phyloP scores from a whole-genome alignment of 2,113 vertebrate genomes.

The Lepidothrix coronata region DNA sequence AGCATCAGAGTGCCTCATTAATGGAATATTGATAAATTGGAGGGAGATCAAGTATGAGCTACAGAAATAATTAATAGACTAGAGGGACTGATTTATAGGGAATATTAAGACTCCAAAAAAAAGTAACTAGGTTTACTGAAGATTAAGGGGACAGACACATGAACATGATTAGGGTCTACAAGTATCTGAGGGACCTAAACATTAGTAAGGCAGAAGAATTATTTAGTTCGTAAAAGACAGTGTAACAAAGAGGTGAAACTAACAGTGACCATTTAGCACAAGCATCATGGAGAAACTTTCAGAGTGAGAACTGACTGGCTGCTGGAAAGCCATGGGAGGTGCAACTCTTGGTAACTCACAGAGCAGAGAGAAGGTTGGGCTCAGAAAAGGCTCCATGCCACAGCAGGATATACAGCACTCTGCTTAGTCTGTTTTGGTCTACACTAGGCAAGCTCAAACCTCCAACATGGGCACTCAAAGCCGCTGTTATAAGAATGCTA shows the following conservation, averaged over 20 bases:
- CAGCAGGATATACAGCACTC: background rate
- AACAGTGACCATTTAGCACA: background rate
- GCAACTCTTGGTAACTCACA: background rate
- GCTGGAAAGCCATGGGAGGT: background rate
- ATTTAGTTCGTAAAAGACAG: background rate
- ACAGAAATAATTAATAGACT: background rate
- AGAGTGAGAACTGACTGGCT: background rate
- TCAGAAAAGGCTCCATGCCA: background rate
- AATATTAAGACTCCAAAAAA: background rate
- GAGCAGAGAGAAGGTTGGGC: background rate
- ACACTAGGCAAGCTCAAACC: background rate
- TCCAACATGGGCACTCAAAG: fast-evolving
- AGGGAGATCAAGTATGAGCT: background rate
- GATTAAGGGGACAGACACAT: background rate
- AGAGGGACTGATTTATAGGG: background rate
- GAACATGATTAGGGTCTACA: background rate
- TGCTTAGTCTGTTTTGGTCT: background rate
- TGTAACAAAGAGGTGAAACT: background rate
- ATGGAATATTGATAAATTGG: background rate
- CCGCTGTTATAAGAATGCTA: background rate
- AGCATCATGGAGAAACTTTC: background rate
- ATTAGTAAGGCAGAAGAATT: background rate
- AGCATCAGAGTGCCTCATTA: background rate
- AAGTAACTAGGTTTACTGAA: background rate
- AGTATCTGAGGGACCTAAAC: background rate